Evolutionary conservation across 2,113 vertebrate species (phyloP), one percentile per base, ranked within the genome.

Genomic region (Misgurnus anguillicaudatus): DNA sequence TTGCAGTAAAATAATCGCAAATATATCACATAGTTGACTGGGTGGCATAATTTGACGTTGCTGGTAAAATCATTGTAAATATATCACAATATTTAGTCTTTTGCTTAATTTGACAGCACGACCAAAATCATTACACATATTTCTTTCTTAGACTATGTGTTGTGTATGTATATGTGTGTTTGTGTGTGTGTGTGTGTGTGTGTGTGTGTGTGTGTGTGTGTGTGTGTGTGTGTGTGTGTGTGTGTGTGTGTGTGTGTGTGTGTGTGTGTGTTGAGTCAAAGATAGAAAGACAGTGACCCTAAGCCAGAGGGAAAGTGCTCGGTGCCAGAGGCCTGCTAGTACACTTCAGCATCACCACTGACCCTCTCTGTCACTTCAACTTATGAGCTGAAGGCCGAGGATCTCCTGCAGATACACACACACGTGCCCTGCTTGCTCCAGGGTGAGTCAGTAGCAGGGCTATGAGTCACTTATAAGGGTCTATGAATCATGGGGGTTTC

Each of bases 331-430:
- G 77, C 86, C 89, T 80, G 61, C 75, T 72, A 70, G 67, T 72
- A 63, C 74, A 73, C 48, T 81, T 82, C 89, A 88, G 88, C 87
- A 88, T 91, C 86, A 53, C 78, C 73, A 83, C 88, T 92, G 91
- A 93, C 91, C 92, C 90, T 91, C 88, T 78, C 89, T 91, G 90
- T 91, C 91, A 92, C 80, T 78, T 84, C 84, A 86, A 83, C 83
- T 83, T 57, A 80, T 55, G 36, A 74, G 70, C 68, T 65, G 72
- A 45, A 70, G 60, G 55, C 75, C 76, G 66, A 64, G 13, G 57
- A 45, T 62, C 77, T 82, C 42, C 63, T 19, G 75, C 61, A 67
- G 55, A 78, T 66, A 66, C 31, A 39, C 48, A 13, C 75, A 71
- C 39, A 73, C 69, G 57, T n/a, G 36, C 10, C 5, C 41, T 31